Evolutionary conservation across 2,113 vertebrate genomes (phyloP), one percentile per base, ranked within the genome.

Genomic region (Acanthochromis polyacanthus): DNA sequence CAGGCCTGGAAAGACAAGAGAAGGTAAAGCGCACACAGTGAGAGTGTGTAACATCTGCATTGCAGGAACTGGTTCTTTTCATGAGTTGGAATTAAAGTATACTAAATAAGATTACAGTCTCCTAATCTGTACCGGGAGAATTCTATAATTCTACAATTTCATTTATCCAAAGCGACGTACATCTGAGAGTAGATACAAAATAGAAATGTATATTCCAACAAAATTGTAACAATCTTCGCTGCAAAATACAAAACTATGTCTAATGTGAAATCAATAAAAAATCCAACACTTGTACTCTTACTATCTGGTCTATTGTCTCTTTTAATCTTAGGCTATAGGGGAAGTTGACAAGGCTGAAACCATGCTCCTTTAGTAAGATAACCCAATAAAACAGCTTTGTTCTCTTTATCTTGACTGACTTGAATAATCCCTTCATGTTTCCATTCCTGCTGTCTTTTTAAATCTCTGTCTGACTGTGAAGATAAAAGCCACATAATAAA

Each of bases 1-100:
- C 88, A 91, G 61, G 86, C 62, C 70, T 95, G 93, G 86, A 95
- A 84, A 61, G 92, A 88, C 78, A 95, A 95, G 87, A 94, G 91
- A 74, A 96, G 97, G 98, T 98, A 89, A 28, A 93, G 12, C 15
- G 45, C 14, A 48, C 16, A 55, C 38, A 40, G 38, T 11, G 9
- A 40, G 40, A 43, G 40, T 43, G 15, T 3, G 0, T 30, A 6
- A 43, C 40, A 43, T 4, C 40, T 15, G 12, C 22, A 25, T 32
- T 10, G 4, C 7, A 3, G 17, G 56, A 11, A 30, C 56, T 14
- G 1, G 20, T 4, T 38, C 3, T 15, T 46, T 43, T 52, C 8
- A 15, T 66, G 22, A 25, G 20, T 55, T 72, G 9, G 23, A 7
- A 22, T 20, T 14, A 48, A 74, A 67, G 38, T 2, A 46, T 14